Percentiles rank a stretch among this genome's conserved stretches.
phyloP scores from a whole-genome alignment of 2,888 invertebrate genomes.

The Apoderus coryli region DNA sequence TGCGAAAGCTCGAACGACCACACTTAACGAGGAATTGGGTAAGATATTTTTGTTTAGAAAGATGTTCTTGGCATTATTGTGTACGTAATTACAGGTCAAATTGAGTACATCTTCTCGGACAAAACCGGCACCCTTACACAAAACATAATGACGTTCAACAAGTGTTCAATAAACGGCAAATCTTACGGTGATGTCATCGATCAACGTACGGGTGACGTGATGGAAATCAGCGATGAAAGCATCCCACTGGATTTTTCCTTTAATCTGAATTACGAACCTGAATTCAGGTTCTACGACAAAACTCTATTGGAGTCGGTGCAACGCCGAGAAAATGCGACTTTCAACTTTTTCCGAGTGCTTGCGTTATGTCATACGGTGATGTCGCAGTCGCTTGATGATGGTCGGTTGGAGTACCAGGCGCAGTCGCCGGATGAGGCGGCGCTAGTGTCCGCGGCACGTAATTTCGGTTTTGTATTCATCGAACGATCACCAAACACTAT shows the following conservation, averaged over 20 bases:
- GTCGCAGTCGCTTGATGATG: conserved; percentile 74
- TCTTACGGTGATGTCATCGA: conserved; percentile 88
- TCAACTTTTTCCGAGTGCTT: conserved; percentile 75
- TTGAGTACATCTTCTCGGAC: conserved; percentile 98
- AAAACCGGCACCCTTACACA: conserved; percentile 98
- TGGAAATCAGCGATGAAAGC: conserved; percentile 70
- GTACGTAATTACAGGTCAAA: conserved; percentile 59
- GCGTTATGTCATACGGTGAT: conserved; percentile 98
- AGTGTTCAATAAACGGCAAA: conserved; percentile 87
- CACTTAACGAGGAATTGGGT: conserved; percentile 93
- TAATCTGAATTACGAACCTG: conserved; percentile 81
- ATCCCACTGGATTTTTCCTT: conserved; percentile 85
- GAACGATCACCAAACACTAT: conserved; percentile 85
- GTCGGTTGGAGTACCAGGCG: conserved; percentile 52
- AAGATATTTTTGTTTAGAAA: conserved; percentile 14
- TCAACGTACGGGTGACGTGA: conserved; percentile 69
- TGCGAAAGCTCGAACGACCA: conserved; percentile 93
- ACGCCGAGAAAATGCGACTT: conserved; percentile 56
- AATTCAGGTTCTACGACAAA: conserved; percentile 88
- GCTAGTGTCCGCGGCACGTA: conserved; percentile 91
- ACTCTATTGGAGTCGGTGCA: conserved; percentile 71
- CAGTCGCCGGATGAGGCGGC: conserved; percentile 98
- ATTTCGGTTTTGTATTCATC: conserved; percentile 97
- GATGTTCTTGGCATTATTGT: not conserved
- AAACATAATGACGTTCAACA: conserved; percentile 99